A percentile compares a stretch with the other conserved stretches of the same genome.
phyloP scores from a whole-genome alignment of 2,797 vertebrate genomes.

The Triplophysa yarkandensis region DNA sequence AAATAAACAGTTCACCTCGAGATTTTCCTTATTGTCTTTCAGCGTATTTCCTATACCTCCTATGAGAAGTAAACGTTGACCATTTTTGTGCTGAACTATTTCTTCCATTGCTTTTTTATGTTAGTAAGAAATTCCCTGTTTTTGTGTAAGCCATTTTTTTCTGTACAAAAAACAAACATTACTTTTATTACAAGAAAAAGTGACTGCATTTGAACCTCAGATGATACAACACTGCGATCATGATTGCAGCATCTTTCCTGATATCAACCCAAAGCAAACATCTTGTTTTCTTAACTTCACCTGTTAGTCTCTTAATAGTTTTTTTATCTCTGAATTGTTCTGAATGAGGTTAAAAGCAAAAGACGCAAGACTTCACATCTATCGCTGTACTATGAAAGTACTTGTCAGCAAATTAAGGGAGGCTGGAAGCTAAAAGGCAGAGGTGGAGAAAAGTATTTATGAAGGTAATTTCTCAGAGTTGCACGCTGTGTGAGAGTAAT shows the following conservation, averaged over 20 bases:
- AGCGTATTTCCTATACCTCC: too few relatives aligned
- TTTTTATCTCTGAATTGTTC: background rate
- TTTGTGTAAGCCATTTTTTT: background rate
- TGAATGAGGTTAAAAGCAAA: slow-evolving; percentile 32
- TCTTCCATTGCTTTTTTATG: too few relatives aligned
- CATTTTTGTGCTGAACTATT: too few relatives aligned
- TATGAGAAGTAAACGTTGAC: too few relatives aligned
- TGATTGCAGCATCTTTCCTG: background rate
- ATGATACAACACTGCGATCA: background rate
- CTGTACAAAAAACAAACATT: background rate
- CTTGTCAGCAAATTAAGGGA: slow-evolving; percentile 38
- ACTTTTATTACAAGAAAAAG: too few relatives aligned
- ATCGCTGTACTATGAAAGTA: slow-evolving; percentile 45
- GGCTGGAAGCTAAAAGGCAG: slow-evolving; percentile 49
- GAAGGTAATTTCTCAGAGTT: slow-evolving; percentile 42
- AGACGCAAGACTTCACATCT: slow-evolving; percentile 40
- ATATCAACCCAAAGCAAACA: slow-evolving; percentile 12
- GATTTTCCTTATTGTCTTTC: too few relatives aligned
- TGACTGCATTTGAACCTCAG: background rate
- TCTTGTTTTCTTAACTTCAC: background rate
- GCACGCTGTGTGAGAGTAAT: slow-evolving; percentile 53
- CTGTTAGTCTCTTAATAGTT: background rate
- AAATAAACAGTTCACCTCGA: too few relatives aligned
- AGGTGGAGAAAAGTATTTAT: slow-evolving; percentile 36
- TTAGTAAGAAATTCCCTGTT: background rate